A percentile compares a stretch with the other conserved stretches of the same genome.
Conservation (phyloP, 2,888 invertebrate genomes). For the Patella pellucida region DNA sequence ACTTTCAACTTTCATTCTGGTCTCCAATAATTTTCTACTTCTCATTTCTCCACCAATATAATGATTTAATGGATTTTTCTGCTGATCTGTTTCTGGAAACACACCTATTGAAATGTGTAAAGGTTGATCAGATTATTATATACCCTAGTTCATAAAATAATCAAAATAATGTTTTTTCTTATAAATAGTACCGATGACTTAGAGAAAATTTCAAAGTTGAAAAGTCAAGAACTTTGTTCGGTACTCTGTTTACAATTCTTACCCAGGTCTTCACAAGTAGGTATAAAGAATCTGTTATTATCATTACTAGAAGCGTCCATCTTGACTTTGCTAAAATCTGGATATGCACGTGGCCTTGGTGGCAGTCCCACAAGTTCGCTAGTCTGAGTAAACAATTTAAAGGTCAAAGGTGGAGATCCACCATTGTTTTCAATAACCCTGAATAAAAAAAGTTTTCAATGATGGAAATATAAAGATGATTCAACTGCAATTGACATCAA, state of each 20-base stretch:
- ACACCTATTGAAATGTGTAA: slow-evolving; percentile 40
- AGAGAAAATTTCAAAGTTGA: too few species aligned
- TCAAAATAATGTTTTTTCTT: not conserved
- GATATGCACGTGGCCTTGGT: slow-evolving; percentile 45
- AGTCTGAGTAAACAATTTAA: slow-evolving; percentile 77
- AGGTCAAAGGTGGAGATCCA: slow-evolving; percentile 81
- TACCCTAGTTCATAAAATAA: not conserved
- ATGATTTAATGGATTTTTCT: slow-evolving; percentile 48
- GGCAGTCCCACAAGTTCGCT: slow-evolving; percentile 56
- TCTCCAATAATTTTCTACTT: slow-evolving; percentile 76
- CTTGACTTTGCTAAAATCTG: slow-evolving; percentile 50
- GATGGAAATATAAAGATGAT: too few species aligned
- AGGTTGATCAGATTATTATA: not conserved
- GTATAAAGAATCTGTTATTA: slow-evolving; percentile 50
- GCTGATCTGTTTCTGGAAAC: slow-evolving; percentile 52
- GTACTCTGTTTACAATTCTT: slow-evolving; percentile 15
- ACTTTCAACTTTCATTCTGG: slow-evolving; percentile 74
- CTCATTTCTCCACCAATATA: slow-evolving; percentile 78
- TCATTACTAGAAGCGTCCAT: slow-evolving; percentile 75
- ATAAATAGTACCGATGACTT: not conserved
- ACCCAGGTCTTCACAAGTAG: slow-evolving; percentile 54
- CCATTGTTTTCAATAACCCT: slow-evolving; percentile 79
- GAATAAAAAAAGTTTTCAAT: slow-evolving; percentile 19
- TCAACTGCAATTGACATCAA: too few species aligned
- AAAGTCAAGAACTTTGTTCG: too few species aligned